phyloP scores from a whole-genome alignment of 2,888 invertebrate genomes.

The Himalopsyche japonica region DNA sequence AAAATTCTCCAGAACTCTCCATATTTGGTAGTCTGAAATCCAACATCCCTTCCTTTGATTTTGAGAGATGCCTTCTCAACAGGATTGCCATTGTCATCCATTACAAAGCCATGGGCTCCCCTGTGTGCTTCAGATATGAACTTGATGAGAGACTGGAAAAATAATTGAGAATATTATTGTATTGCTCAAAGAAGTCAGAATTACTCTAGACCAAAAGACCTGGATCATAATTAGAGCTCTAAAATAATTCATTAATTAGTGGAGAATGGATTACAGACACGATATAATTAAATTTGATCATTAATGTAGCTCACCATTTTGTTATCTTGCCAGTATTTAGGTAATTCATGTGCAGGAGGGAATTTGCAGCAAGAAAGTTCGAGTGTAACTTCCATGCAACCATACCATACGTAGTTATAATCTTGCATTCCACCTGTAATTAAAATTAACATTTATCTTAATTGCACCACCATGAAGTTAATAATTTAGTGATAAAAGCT shows the following conservation, averaged over 20 bases:
- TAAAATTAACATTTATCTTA: not conserved
- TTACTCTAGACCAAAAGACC: too few relatives aligned
- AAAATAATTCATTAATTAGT: too few relatives aligned
- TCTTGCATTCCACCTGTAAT: conserved; percentile 84
- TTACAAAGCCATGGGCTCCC: conserved; percentile 86
- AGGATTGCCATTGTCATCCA: conserved; percentile 76
- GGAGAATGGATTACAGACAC: not conserved
- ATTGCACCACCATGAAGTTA: not conserved
- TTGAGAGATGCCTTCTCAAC: conserved; percentile 78
- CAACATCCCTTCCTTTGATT: conserved; percentile 80
- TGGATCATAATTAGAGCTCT: too few relatives aligned
- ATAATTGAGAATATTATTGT: not conserved
- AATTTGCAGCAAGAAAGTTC: conserved; percentile 95
- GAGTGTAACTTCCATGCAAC: conserved; percentile 93
- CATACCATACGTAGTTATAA: conserved; percentile 91
- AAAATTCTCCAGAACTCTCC: conserved; percentile 96
- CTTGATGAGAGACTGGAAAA: conserved; percentile 74
- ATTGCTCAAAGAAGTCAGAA: not conserved
- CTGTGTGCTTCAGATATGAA: conserved; percentile 85
- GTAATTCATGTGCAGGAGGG: conserved; percentile 78
- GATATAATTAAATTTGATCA: not conserved
- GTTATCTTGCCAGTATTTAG: conserved; percentile 88
- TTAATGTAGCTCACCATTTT: conserved; percentile 63
- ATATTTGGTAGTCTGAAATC: conserved; percentile 82
- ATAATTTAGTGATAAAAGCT: too few relatives aligned